Conservation (phyloP, 2,797 vertebrate species). For the Pachyuromys duprasi region DNA sequence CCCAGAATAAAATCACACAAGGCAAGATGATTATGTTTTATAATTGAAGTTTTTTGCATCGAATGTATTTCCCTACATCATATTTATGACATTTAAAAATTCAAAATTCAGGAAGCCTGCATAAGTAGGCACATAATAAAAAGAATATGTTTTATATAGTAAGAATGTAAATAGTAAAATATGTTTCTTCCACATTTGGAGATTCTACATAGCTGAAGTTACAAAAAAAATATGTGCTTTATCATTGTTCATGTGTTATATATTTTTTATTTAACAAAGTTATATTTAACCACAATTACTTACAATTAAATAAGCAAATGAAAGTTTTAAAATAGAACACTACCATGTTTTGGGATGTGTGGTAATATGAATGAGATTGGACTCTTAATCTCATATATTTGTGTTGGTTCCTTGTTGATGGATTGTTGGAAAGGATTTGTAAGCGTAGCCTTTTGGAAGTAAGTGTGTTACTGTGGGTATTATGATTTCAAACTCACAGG, state of each 20-base stretch:
- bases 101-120: conserved; percentile 51
- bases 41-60: conserved; percentile 75
- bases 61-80: conserved; percentile 64
- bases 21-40: conserved; percentile 77
- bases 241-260: background rate
- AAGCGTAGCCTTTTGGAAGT: background rate
- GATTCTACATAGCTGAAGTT: background rate
- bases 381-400: background rate
- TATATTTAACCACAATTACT: conserved; percentile 17
- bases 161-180: conserved; percentile 56
- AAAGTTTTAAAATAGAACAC: background rate
- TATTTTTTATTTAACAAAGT: conserved; percentile 1
- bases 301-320: conserved; percentile 4
- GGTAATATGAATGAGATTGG: background rate
- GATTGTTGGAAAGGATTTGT: background rate
- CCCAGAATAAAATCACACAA: conserved; percentile 78
- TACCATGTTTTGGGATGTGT: no score
- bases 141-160: conserved; percentile 18
- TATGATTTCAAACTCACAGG: background rate
- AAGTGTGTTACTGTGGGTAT: background rate
- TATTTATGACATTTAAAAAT: conserved; percentile 73
- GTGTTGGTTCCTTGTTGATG: background rate
- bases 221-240: conserved; percentile 2
- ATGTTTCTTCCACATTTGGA: conserved; percentile 40
- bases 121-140: conserved; percentile 70